A percentile compares a stretch with the other conserved stretches of the same genome.
These are phyloP conservation scores for Merodon equestris DNA, from an alignment of 2,888 invertebrate species.

Conservation along the genomic window DNA sequence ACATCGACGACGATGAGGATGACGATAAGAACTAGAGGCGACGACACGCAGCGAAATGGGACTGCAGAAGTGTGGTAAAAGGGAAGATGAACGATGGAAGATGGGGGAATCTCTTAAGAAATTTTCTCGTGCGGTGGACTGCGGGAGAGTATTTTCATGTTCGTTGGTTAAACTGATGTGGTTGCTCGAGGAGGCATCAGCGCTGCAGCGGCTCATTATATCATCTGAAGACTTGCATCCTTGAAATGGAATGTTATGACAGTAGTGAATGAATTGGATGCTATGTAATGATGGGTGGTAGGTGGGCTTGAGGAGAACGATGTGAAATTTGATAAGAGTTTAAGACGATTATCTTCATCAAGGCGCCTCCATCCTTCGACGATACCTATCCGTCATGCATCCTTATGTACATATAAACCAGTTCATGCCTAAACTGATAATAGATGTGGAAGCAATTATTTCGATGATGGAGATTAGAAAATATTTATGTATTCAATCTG, in stretches of 20 bases:
- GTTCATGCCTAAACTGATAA: not conserved
- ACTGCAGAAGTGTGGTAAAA: not conserved
- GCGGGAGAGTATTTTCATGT: slow-evolving; percentile 13
- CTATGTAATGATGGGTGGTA: not conserved
- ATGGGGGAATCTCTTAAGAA: slow-evolving; percentile 13
- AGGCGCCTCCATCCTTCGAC: not conserved
- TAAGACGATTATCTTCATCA: slow-evolving; percentile 31
- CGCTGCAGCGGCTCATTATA: slow-evolving; percentile 25
- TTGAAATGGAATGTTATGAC: slow-evolving; percentile 10
- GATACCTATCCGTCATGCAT: too few species aligned
- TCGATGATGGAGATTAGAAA: slow-evolving; percentile 48
- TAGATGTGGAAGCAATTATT: slow-evolving; percentile 48
- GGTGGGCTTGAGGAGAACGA: not conserved
- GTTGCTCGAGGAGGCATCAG: slow-evolving; percentile 1
- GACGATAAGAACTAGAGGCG: too few species aligned
- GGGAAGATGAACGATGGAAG: not conserved
- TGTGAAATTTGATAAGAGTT: slow-evolving; percentile 16
- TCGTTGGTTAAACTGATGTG: slow-evolving; percentile 28
- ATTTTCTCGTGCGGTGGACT: slow-evolving; percentile 5
- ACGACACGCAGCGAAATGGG: not conserved
- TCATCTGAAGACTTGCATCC: slow-evolving; percentile 17
- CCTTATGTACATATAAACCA: too few species aligned
- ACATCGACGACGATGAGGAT: too few species aligned
- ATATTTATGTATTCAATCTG: slow-evolving; percentile 48
- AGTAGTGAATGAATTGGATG: not conserved